phyloP scores from a whole-genome alignment of 2,888 invertebrate genomes.

The Eueremaeus valkanovi region DNA sequence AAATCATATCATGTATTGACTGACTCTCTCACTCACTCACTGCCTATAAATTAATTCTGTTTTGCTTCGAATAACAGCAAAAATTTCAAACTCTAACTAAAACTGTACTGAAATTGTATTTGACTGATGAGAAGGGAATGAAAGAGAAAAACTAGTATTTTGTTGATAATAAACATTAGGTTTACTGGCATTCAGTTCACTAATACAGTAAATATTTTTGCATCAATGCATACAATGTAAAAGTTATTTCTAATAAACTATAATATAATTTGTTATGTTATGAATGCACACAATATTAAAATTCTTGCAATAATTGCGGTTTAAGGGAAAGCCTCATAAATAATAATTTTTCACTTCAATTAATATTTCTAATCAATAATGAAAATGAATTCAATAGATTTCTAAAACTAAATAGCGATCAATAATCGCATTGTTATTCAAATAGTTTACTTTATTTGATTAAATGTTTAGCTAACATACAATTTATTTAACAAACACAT shows the following conservation, averaged over 20 bases:
- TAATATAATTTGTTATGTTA: neutral
- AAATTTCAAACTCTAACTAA: neutral
- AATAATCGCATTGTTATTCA: neutral
- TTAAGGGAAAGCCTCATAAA: neutral
- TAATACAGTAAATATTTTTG: neutral
- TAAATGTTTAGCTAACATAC: no score
- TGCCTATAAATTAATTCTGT: constrained; percentile 12
- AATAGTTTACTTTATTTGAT: neutral
- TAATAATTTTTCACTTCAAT: neutral
- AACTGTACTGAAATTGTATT: neutral
- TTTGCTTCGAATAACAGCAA: constrained; percentile 3
- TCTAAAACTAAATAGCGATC: neutral
- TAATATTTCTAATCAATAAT: no score
- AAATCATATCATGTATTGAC: constrained; percentile 20
- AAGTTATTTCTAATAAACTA: neutral
- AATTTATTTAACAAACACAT: no score
- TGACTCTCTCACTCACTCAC: neutral
- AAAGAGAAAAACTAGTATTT: neutral
- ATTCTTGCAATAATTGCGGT: neutral
- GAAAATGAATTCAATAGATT: no score
- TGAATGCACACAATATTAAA: neutral
- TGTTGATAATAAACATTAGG: neutral
- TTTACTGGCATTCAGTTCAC: neutral
- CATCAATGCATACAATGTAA: neutral
- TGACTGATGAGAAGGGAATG: neutral